Evolutionary conservation across 2,113 vertebrate genomes (phyloP).

Genomic region (Peromyscus polionotus): DNA sequence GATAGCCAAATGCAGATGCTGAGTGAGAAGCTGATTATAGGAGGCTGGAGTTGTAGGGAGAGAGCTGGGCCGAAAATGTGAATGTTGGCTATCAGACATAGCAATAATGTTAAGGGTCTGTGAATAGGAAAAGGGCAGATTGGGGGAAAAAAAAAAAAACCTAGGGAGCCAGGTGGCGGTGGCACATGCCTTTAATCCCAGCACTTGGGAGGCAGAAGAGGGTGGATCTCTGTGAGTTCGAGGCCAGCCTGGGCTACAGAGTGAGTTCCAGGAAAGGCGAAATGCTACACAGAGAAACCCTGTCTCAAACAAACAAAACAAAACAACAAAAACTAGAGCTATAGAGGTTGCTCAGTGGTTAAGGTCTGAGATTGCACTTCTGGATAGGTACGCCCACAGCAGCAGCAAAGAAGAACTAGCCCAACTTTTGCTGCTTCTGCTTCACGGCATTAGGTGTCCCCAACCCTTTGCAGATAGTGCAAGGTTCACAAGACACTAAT

Average conservation of each 20-base stretch:
- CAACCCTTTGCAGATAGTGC: not conserved
- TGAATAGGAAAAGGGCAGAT: not conserved
- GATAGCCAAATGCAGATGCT: not conserved
- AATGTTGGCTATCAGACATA: not conserved
- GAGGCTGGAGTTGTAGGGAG: not conserved
- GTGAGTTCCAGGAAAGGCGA: not conserved
- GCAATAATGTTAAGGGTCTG: not conserved
- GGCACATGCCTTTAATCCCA: no score
- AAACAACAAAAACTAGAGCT: no score
- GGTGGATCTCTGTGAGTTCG: no score
- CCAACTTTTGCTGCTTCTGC: not conserved
- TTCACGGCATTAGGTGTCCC: not conserved
- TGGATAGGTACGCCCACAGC: not conserved
- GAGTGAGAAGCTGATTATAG: not conserved
- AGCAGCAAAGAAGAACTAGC: not conserved
- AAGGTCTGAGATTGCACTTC: not conserved
- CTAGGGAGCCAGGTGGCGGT: no score
- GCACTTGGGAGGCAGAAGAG: no score
- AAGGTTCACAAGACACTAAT: not conserved
- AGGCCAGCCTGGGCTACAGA: no score
- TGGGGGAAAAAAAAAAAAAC: not conserved
- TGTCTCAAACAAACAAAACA: no score
- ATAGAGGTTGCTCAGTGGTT: not conserved
- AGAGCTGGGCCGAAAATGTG: not conserved
- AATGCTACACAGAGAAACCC: no score